A percentile compares a stretch with the other conserved stretches of the same genome.
These are phyloP conservation scores for Carassius carassius DNA, from an alignment of 2,113 vertebrate genomes.

Conservation along the genomic window DNA sequence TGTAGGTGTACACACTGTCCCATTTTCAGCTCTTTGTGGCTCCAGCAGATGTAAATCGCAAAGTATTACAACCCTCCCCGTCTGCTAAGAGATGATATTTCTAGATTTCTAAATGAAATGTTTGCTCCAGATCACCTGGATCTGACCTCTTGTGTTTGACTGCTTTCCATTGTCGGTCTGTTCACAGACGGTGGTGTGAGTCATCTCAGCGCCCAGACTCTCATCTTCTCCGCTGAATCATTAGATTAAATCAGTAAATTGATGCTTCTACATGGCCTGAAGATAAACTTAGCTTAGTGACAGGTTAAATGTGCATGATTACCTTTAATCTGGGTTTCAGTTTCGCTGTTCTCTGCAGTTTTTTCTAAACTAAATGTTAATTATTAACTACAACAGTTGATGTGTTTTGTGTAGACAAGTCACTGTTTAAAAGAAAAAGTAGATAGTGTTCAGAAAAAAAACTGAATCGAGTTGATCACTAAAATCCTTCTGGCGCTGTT, in stretches of 20 bases:
- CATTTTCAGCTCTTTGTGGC: background rate
- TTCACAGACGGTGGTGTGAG: background rate
- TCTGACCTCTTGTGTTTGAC: constrained; percentile 1
- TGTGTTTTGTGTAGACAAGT: background rate
- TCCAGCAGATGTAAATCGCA: background rate
- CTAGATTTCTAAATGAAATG: constrained; percentile 1
- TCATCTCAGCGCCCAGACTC: constrained; percentile 8
- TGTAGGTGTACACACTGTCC: background rate
- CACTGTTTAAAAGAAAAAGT: constrained; percentile 16
- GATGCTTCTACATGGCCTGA: background rate
- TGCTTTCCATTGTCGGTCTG: background rate
- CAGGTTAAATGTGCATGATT: constrained; percentile 28
- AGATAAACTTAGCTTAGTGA: constrained; percentile 5
- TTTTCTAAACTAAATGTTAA: background rate
- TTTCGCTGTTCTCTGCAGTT: background rate
- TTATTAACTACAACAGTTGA: background rate
- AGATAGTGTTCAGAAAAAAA: constrained; percentile 25
- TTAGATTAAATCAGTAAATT: constrained; percentile 27
- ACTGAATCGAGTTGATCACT: constrained; percentile 58
- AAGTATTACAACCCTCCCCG: background rate
- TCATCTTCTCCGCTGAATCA: background rate
- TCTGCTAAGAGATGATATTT: constrained; percentile 8
- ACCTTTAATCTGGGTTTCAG: constrained; percentile 13
- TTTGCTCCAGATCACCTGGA: constrained; percentile 13
- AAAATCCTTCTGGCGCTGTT: constrained; percentile 61